A percentile compares a stretch with the other conserved stretches of the same genome.
These are phyloP conservation scores for Porites lutea DNA, from an alignment of 64 coral and sea anemone genomes.

Conservation along the genomic window DNA sequence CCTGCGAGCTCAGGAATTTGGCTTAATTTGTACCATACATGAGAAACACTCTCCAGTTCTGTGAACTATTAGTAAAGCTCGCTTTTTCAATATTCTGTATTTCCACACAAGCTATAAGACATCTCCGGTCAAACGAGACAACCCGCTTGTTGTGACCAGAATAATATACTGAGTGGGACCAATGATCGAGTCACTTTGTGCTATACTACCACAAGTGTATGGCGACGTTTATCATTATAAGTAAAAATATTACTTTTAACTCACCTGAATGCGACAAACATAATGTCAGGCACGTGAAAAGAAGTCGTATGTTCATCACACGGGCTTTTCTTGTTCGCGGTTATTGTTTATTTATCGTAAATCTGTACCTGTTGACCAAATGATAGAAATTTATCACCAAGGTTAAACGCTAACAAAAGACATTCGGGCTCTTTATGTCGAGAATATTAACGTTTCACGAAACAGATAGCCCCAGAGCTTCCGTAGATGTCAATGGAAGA, in stretches of 20 bases:
- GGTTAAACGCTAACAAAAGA: not conserved
- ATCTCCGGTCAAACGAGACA: not conserved
- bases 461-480: not conserved
- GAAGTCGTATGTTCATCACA: slow-evolving; percentile 50
- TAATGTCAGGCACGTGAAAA: slow-evolving; percentile 45
- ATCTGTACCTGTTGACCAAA: slow-evolving; percentile 31
- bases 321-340: slow-evolving; percentile 1
- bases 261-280: slow-evolving; percentile 47
- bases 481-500: not conserved
- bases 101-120: not conserved
- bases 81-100: no score
- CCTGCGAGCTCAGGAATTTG: no score
- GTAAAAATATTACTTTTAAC: not conserved
- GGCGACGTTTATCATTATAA: not conserved
- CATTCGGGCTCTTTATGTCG: not conserved
- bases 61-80: no score
- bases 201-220: not conserved
- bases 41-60: no score
- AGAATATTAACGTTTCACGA: not conserved
- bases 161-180: not conserved
- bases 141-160: not conserved
- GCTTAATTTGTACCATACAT: no score
- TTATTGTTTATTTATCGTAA: slow-evolving; percentile 57
- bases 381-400: slow-evolving; percentile 1
- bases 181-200: not conserved